Base-by-base conservation (phyloP, 2,113 vertebrate species). In the Epinephelus fuscoguttatus region DNA sequence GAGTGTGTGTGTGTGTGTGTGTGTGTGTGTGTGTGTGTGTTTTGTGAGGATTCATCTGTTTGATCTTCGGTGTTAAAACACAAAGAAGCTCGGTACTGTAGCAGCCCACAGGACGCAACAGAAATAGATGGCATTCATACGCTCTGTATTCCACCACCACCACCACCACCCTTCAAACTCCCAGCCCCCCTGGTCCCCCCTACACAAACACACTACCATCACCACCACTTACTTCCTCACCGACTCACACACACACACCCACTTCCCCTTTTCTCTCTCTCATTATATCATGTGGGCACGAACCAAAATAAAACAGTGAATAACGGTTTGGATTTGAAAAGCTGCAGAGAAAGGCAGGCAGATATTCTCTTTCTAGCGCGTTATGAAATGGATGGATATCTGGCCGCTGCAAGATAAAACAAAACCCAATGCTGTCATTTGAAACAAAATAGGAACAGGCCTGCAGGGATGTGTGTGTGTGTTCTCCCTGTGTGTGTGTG, bases 101-200 rank as follows among this genome's bases (percentile, higher is more conserved):
- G 71, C 87, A 91, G 79, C 93, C 93, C 94, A 93, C 88, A 47
- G 56, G 82, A 91, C 81, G 15, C 86, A 84, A 60, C 91, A 88
- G 87, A 94, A 94, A 95, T 93, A 93, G 92, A 94, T 82, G 73
- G 77, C 84, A 90, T 91, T 93, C 85, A 90, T 77, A 80, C 1
- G 17, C 84, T 80, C 75, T 85, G 70, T 82, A 42, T 82, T 82
- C 78, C 62, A 79, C 69, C 73, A 55, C 62, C 53, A 55, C 62
- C 53, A 27, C 71, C 4, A 69, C 77, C 61, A 73, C 73, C 82
- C 50, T 74, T 70, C 71, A 77, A 74, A 82, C 75, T 64, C 74
- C 30, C 57, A 49, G 18, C 57, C 50, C 50, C 49, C 64, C 50
- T 19, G 5, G 11, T 6, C 25, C 73, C 9, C 30, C 42, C 23